A percentile compares a stretch with the other conserved stretches of the same genome.
Conservation (phyloP, 2,888 invertebrate species). For the Caenorhabditis zanzibari region DNA sequence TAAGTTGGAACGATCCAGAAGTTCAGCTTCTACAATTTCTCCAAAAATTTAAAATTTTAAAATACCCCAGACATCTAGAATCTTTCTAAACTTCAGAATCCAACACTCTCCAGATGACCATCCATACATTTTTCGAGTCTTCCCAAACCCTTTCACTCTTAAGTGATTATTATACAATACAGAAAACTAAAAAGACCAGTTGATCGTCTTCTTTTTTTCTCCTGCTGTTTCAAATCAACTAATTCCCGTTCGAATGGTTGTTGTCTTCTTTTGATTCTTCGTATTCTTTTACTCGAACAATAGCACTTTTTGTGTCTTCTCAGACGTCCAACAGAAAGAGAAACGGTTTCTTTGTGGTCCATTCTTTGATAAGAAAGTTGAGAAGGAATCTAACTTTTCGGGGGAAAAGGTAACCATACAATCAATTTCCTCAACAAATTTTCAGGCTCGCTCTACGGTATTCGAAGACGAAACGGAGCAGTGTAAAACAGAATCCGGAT, state of each 20-base stretch:
- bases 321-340: constrained; percentile 11
- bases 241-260: constrained; percentile 39
- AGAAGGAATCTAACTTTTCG: background rate
- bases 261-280: background rate
- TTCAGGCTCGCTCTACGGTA: constrained; percentile 51
- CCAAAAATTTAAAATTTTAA: too few relatives aligned
- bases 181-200: constrained; percentile 24
- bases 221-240: constrained; percentile 41
- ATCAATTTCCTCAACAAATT: too few relatives aligned
- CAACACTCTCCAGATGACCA: background rate
- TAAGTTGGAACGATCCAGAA: too few relatives aligned
- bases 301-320: constrained; percentile 43
- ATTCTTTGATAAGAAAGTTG: constrained; percentile 22
- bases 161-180: background rate
- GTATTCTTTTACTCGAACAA: constrained; percentile 43
- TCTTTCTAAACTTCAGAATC: background rate
- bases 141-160: background rate
- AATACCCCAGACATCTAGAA: too few relatives aligned
- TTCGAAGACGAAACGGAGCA: constrained; percentile 72
- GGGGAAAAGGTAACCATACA: background rate
- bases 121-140: background rate
- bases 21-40: too few relatives aligned
- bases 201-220: constrained; percentile 1
- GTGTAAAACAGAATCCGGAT: constrained; percentile 70
- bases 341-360: constrained; percentile 16